Percentiles rank a stretch among this genome's conserved stretches.
Evolutionary conservation across 1,140 invertebrate species (phyloP).

Genomic region (Chironomus tepperi): DNA sequence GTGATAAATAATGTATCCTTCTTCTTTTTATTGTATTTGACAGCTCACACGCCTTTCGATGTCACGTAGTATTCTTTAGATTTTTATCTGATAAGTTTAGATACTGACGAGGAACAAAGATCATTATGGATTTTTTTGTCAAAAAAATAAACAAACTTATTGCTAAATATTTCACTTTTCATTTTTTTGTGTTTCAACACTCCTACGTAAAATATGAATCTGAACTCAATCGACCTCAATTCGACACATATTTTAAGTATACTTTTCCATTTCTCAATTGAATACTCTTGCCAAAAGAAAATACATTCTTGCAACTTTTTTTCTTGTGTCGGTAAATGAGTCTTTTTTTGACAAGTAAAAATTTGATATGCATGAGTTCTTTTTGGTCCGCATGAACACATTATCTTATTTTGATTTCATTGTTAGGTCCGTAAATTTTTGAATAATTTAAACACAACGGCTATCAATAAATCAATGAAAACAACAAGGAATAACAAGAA

Average conservation of each 20-base stretch:
- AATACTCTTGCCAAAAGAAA: neutral
- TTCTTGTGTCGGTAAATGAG: too few relatives aligned
- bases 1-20: neutral
- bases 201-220: too few relatives aligned
- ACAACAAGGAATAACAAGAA: neutral
- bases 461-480: constrained; percentile 8
- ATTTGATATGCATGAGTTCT: too few relatives aligned
- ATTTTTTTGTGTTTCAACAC: too few relatives aligned
- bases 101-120: too few relatives aligned
- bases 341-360: too few relatives aligned
- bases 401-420: too few relatives aligned
- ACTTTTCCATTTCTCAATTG: neutral
- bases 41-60: neutral
- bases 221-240: constrained; percentile 19
- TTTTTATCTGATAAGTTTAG: too few relatives aligned
- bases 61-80: neutral
- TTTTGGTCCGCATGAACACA: too few relatives aligned
- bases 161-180: too few relatives aligned
- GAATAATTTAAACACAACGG: neutral
- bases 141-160: neutral
- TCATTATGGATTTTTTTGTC: neutral
- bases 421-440: too few relatives aligned
- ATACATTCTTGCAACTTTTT: too few relatives aligned
- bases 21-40: neutral
- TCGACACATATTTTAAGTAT: neutral